These are phyloP conservation scores for Dipodomys stephensi DNA, from an alignment of 2,113 vertebrate species.

Conservation along the genomic window DNA sequence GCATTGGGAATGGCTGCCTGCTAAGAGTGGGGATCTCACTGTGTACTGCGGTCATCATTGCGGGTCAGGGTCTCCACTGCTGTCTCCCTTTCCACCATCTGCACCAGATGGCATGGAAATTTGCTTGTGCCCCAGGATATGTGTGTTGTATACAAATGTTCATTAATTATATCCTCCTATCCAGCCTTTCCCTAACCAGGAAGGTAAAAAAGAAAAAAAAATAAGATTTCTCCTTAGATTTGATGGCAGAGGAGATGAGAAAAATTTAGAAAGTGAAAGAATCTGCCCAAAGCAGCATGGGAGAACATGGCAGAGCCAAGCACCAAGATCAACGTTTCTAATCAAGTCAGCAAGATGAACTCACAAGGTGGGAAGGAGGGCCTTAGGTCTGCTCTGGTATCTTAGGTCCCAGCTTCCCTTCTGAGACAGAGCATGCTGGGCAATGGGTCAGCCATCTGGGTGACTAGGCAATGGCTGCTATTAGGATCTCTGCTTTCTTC, in stretches of 20 bases:
- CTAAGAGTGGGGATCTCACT: neutral
- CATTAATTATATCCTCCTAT: neutral
- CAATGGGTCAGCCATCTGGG: constrained; percentile 53
- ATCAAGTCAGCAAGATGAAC: neutral
- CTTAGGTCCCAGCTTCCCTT: neutral
- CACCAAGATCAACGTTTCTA: neutral
- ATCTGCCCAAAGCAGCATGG: neutral
- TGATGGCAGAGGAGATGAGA: neutral
- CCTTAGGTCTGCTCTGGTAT: neutral
- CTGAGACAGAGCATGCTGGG: neutral
- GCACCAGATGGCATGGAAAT: neutral
- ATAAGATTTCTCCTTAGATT: constrained; percentile 20
- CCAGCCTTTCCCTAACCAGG: neutral
- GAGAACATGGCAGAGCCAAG: neutral
- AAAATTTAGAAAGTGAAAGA: constrained; percentile 46
- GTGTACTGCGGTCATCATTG: rapidly evolving
- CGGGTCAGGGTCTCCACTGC: no score
- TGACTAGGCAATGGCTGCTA: constrained; percentile 2
- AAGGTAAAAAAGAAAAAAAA: neutral
- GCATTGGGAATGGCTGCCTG: neutral
- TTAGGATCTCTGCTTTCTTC: constrained; percentile 26
- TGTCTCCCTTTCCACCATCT: neutral
- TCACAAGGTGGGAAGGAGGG: neutral
- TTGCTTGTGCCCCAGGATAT: neutral
- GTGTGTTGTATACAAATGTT: neutral